Percentiles rank a stretch among this genome's conserved stretches.
Evolutionary conservation across 1,140 invertebrate species (phyloP).

Genomic region (Hydropsyche tenuis): DNA sequence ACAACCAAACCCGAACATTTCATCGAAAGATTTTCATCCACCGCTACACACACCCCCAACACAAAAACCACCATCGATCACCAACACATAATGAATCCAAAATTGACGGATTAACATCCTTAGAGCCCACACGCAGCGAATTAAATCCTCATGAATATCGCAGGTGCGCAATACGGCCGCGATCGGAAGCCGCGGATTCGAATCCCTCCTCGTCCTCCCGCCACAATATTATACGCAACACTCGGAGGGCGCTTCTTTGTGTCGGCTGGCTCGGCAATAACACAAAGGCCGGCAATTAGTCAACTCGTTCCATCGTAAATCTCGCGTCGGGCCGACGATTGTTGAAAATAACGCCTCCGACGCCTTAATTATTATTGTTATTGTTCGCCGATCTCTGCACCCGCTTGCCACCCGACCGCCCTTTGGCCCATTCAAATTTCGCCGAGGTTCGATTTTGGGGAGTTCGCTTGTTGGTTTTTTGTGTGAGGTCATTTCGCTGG

Average conservation of each 20-base stretch:
- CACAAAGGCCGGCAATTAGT: slow-evolving; percentile 32
- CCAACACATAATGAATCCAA: too few relatives aligned
- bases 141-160: too few relatives aligned
- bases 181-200: slow-evolving; percentile 15
- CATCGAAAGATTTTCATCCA: too few relatives aligned
- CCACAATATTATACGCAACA: too few relatives aligned
- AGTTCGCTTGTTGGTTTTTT: too few relatives aligned
- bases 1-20: too few relatives aligned
- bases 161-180: neutral
- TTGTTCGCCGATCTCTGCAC: neutral
- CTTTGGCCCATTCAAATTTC: neutral
- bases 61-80: too few relatives aligned
- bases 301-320: slow-evolving; percentile 29
- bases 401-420: neutral
- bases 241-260: slow-evolving; percentile 14
- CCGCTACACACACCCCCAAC: too few relatives aligned
- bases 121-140: too few relatives aligned
- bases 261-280: neutral
- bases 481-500: too few relatives aligned
- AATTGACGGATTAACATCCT: too few relatives aligned
- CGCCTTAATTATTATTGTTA: slow-evolving; percentile 31
- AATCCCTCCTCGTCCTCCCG: neutral
- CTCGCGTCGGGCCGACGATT: slow-evolving; percentile 19
- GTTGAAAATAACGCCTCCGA: neutral
- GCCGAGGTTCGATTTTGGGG: too few relatives aligned